These are phyloP conservation scores for Esperia sulphurella DNA, from an alignment of 2,888 invertebrate genomes.

Conservation along the genomic window DNA sequence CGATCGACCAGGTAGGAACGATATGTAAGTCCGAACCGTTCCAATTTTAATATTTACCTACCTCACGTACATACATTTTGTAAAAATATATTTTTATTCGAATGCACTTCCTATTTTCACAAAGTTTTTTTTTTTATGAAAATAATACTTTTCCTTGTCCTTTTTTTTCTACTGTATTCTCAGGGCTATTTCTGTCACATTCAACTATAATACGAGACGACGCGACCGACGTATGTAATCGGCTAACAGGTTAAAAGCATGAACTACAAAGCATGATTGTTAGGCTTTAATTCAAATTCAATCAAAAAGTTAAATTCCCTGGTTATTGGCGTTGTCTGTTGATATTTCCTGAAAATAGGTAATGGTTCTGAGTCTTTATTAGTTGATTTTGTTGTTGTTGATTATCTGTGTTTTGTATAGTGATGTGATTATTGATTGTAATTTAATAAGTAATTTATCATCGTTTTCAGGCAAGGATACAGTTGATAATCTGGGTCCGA, in stretches of 20 bases:
- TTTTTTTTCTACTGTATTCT: neutral
- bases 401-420: too few species aligned
- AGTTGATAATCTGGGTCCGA: constrained; percentile 74
- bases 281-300: neutral
- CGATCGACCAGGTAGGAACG: constrained; percentile 77
- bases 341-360: constrained; percentile 19
- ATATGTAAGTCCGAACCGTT: constrained; percentile 77
- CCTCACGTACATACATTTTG: too few species aligned
- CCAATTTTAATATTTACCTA: constrained; percentile 54
- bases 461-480: constrained; percentile 71
- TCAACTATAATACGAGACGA: neutral
- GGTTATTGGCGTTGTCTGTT: neutral
- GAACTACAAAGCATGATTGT: constrained; percentile 8
- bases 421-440: constrained; percentile 1
- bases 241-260: neutral
- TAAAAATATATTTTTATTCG: too few species aligned
- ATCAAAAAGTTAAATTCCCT: neutral
- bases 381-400: too few species aligned
- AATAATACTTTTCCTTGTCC: too few species aligned
- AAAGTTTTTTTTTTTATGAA: too few species aligned
- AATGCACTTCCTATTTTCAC: neutral
- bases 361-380: constrained; percentile 65
- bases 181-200: neutral
- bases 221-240: too few species aligned
- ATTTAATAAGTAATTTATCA: neutral